A percentile compares a stretch with the other conserved stretches of the same genome.
Conservation (phyloP, 2,888 invertebrate species). For the Harmothoe impar region DNA sequence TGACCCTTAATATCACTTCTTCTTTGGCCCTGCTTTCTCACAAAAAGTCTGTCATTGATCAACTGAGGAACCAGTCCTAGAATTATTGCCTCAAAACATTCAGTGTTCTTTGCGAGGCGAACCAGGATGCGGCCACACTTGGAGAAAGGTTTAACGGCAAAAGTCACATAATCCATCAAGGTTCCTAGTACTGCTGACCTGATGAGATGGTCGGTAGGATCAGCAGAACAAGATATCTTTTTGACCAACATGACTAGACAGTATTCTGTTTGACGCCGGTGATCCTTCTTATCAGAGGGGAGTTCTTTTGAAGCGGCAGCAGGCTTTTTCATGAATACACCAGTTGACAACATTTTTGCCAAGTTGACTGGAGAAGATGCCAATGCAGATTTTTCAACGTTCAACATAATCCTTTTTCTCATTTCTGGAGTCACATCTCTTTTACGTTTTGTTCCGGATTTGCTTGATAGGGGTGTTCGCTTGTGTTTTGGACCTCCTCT, state of each 20-base stretch:
- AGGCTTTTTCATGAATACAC: background rate
- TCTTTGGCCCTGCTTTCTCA: background rate
- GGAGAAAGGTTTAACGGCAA: background rate
- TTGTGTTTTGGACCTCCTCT: background rate
- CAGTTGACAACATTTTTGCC: background rate
- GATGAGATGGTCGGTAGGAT: slow-evolving; percentile 41
- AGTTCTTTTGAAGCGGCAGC: background rate
- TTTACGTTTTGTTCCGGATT: slow-evolving; percentile 24
- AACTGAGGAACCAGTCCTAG: slow-evolving; percentile 73
- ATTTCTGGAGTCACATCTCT: slow-evolving; percentile 54
- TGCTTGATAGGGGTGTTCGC: background rate
- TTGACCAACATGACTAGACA: slow-evolving; percentile 46
- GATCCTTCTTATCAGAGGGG: slow-evolving; percentile 34
- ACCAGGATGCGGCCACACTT: slow-evolving; percentile 72
- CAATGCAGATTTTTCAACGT: slow-evolving; percentile 3
- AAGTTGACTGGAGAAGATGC: background rate
- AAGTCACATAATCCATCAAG: slow-evolving; percentile 38
- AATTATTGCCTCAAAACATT: slow-evolving; percentile 75
- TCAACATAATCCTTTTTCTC: slow-evolving; percentile 45
- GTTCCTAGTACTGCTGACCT: background rate
- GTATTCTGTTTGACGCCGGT: slow-evolving; percentile 25
- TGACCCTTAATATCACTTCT: background rate
- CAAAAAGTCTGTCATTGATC: slow-evolving; percentile 71
- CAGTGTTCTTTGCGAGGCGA: slow-evolving; percentile 75
- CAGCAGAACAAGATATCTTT: slow-evolving; percentile 25